phyloP scores from a whole-genome alignment of 2,113 vertebrate species.

The Pyrgilauda ruficollis region DNA sequence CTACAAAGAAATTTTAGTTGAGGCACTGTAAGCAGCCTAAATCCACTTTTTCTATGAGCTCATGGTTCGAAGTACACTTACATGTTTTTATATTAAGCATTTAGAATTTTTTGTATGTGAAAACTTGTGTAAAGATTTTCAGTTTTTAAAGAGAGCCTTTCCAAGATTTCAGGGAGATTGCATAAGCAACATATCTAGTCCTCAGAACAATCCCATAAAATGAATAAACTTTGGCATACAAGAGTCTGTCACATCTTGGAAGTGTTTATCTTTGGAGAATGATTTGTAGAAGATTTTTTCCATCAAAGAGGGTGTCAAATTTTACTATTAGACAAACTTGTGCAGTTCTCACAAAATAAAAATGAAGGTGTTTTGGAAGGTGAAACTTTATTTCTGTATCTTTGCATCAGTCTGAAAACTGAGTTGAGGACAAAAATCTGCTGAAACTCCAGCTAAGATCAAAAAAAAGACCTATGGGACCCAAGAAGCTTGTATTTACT shows the following conservation, averaged over 20 bases:
- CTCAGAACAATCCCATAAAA: slow-evolving; percentile 1
- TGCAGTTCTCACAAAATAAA: neutral
- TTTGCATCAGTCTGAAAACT: neutral
- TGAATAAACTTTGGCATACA: slow-evolving; percentile 17
- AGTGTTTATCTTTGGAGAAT: slow-evolving; percentile 5
- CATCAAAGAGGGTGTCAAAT: neutral
- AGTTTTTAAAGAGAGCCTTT: neutral
- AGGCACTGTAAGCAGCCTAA: neutral
- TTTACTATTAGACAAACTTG: neutral
- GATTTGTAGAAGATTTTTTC: neutral
- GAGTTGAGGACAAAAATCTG: neutral
- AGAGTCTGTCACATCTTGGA: slow-evolving; percentile 44
- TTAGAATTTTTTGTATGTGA: neutral
- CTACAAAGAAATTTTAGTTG: neutral
- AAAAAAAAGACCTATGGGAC: neutral
- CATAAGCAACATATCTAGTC: neutral
- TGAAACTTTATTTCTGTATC: neutral
- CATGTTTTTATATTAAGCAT: neutral
- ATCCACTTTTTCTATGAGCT: neutral
- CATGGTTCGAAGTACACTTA: neutral
- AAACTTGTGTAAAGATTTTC: neutral
- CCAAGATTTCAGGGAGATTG: slow-evolving; percentile 29
- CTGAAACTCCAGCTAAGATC: neutral
- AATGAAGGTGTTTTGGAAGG: neutral
- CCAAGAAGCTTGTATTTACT: neutral